Evolutionary conservation across 2,797 vertebrate species (phyloP).

Genomic region (Sebastes kiyomatsui): DNA sequence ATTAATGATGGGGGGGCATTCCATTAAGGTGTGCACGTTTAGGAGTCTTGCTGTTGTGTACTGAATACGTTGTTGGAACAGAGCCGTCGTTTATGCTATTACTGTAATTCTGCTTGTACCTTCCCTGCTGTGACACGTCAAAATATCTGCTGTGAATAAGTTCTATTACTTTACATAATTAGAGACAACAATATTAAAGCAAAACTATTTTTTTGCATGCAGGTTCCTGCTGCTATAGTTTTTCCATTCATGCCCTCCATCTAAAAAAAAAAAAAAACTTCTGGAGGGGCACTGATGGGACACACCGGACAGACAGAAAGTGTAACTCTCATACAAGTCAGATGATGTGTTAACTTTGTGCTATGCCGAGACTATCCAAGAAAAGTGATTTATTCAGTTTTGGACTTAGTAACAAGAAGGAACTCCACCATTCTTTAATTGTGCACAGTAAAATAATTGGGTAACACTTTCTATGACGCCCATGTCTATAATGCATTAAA

Average conservation of each 20-base stretch:
- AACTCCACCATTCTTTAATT: too few relatives aligned
- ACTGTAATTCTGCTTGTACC: not conserved
- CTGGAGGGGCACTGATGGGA: not conserved
- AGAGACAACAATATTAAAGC: not conserved
- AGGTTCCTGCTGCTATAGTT: not conserved
- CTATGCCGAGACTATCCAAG: not conserved
- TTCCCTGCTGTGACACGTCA: not conserved
- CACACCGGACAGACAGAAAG: not conserved
- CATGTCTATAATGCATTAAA: not conserved
- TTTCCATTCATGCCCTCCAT: too few relatives aligned
- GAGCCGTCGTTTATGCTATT: not conserved
- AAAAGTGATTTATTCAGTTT: not conserved
- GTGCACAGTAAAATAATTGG: not conserved
- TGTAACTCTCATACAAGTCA: not conserved
- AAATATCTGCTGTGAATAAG: not conserved
- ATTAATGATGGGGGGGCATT: not conserved
- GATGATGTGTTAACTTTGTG: not conserved
- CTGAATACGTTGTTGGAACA: not conserved
- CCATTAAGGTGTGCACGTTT: not conserved
- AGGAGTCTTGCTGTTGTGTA: not conserved
- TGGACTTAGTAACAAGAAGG: too few relatives aligned
- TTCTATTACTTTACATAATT: not conserved
- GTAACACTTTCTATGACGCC: not conserved
- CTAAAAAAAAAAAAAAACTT: too few relatives aligned
- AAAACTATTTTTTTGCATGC: not conserved